phyloP scores from a whole-genome alignment of 1,140 invertebrate genomes.

The Pseudoatta argentina region DNA sequence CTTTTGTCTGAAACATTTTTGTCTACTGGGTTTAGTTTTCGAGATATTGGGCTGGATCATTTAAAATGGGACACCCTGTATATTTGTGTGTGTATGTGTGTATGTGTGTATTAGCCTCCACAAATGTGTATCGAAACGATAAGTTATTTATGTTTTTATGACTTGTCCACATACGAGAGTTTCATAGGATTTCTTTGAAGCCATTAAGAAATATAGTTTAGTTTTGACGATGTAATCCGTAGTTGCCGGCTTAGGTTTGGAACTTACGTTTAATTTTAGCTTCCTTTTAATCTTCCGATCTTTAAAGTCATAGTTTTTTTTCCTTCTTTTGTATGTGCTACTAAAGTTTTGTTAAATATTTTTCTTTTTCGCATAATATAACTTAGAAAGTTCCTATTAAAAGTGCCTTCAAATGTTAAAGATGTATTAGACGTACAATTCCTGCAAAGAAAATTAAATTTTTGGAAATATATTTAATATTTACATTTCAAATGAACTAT shows the following conservation, averaged over 20 bases:
- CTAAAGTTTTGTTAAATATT: neutral
- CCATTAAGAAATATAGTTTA: conserved; percentile 18
- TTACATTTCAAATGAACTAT: no score
- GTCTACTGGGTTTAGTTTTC: no score
- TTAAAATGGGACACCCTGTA: no score
- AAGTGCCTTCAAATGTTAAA: neutral
- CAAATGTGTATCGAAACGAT: neutral
- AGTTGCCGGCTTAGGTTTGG: neutral
- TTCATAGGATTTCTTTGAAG: conserved; percentile 15
- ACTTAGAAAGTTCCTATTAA: neutral
- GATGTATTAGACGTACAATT: no score
- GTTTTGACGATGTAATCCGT: neutral
- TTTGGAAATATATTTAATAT: no score
- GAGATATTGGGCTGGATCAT: no score
- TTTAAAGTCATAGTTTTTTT: neutral
- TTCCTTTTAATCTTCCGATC: neutral
- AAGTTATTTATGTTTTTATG: conserved; percentile 34
- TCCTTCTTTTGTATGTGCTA: neutral
- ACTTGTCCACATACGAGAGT: neutral
- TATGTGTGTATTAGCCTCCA: neutral
- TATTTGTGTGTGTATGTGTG: no score
- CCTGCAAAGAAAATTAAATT: no score
- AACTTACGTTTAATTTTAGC: neutral
- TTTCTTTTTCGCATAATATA: neutral
- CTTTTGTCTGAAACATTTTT: no score